Conservation (phyloP, 2,797 vertebrate species). For the Sphenopsis melanotis region DNA sequence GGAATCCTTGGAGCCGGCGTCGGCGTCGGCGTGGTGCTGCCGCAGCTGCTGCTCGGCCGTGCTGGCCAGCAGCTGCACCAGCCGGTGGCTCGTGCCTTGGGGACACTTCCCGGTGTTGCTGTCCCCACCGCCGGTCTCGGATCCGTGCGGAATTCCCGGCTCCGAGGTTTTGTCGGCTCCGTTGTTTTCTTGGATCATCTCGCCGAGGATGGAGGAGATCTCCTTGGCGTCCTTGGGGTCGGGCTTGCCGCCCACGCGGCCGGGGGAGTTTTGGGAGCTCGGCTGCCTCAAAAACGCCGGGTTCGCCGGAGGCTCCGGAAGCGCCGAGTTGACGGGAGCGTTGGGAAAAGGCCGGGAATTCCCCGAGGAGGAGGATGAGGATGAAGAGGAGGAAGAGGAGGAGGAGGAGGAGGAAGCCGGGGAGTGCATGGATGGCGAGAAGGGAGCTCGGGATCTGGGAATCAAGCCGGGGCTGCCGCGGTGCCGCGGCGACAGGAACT, state of each 20-base stretch:
- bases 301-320: not conserved
- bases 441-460: not conserved
- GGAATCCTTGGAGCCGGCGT: not conserved
- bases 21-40: conserved; percentile 29
- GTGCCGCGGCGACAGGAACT: conserved; percentile 76
- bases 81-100: not conserved
- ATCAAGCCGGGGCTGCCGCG: not conserved
- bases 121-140: not conserved
- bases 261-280: not conserved
- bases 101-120: not conserved
- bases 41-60: conserved; percentile 77
- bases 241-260: not conserved
- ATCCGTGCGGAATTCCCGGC: not conserved
- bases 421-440: not conserved
- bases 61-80: conserved; percentile 76
- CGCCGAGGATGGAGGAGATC: not conserved
- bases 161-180: not conserved
- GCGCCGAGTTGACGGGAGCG: too few species aligned
- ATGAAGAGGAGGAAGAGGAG: accelerated
- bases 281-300: not conserved
- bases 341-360: not conserved
- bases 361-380: accelerated
- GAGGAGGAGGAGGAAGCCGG: not conserved
- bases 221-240: not conserved
- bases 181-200: not conserved